Conservation (phyloP, 2,888 invertebrate species). For the Macrosiphum euphorbiae region DNA sequence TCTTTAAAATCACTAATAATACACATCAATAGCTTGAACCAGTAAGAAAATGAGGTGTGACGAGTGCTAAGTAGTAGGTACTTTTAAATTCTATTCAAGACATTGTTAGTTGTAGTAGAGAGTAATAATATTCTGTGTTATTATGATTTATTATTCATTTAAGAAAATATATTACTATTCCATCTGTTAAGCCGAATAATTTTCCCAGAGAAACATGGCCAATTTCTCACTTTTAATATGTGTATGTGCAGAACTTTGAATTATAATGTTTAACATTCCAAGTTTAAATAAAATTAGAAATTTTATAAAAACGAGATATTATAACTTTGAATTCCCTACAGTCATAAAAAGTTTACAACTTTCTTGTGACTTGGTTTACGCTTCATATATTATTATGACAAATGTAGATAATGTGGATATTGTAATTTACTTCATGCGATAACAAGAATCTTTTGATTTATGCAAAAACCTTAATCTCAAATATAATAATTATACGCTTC, state of each 20-base stretch:
- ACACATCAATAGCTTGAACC: neutral
- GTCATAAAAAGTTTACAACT: conserved; percentile 56
- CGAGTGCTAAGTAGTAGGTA: neutral
- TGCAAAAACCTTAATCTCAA: conserved; percentile 48
- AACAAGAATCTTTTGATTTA: conserved; percentile 49
- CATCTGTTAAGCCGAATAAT: neutral
- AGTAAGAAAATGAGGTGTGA: neutral
- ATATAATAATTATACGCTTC: conserved; percentile 22
- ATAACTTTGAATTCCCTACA: conserved; percentile 42
- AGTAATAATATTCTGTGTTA: neutral
- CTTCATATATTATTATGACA: conserved; percentile 33
- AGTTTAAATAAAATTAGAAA: conserved; percentile 35
- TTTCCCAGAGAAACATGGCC: neutral
- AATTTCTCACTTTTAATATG: conserved; percentile 3
- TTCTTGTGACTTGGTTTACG: conserved; percentile 19
- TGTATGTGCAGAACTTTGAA: neutral
- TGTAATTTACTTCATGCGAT: conserved; percentile 24
- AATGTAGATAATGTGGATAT: conserved; percentile 42
- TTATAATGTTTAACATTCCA: conserved; percentile 34
- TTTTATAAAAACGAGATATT: conserved; percentile 33
- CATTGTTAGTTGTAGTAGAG: neutral
- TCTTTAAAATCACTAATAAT: neutral
- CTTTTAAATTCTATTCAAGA: neutral
- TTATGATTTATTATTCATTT: neutral
- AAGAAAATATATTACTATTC: neutral